phyloP scores from a whole-genome alignment of 2,888 invertebrate species.

The Lithophane socia region DNA sequence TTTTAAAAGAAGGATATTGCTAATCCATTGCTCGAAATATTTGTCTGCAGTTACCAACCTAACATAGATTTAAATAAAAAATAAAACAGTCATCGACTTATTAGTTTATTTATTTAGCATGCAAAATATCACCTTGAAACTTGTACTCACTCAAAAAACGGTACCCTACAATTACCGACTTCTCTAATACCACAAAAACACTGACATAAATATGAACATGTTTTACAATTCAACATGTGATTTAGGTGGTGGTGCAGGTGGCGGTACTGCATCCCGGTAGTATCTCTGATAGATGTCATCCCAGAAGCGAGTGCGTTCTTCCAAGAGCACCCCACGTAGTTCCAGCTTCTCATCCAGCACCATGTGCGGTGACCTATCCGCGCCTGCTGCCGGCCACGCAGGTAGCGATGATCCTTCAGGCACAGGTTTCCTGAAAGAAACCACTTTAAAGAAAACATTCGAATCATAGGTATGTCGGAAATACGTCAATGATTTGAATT shows the following conservation, averaged over 20 bases:
- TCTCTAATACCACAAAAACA: not conserved
- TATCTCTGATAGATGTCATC: constrained; percentile 66
- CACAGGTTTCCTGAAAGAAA: constrained; percentile 61
- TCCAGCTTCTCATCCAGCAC: constrained; percentile 63
- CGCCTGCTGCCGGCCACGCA: constrained; percentile 66
- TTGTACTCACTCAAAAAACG: not conserved
- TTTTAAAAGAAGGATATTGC: too few relatives aligned
- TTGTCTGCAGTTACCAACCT: too few relatives aligned
- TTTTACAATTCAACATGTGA: constrained; percentile 10
- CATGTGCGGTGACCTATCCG: constrained; percentile 67
- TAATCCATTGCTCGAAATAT: too few relatives aligned
- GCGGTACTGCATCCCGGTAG: constrained; percentile 46
- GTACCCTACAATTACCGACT: too few relatives aligned
- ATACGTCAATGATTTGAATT: too few relatives aligned
- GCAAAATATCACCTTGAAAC: not conserved
- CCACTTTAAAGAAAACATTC: not conserved
- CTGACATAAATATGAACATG: not conserved
- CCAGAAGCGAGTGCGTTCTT: constrained; percentile 67
- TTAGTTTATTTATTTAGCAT: not conserved
- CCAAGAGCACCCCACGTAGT: constrained; percentile 55
- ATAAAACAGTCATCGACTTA: too few relatives aligned
- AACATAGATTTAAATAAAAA: too few relatives aligned
- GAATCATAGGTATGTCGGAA: not conserved
- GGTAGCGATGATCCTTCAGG: constrained; percentile 66
- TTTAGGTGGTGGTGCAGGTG: constrained; percentile 20